These are phyloP conservation scores for Mylabris sibirica DNA, from an alignment of 2,888 invertebrate genomes.

Conservation along the genomic window DNA sequence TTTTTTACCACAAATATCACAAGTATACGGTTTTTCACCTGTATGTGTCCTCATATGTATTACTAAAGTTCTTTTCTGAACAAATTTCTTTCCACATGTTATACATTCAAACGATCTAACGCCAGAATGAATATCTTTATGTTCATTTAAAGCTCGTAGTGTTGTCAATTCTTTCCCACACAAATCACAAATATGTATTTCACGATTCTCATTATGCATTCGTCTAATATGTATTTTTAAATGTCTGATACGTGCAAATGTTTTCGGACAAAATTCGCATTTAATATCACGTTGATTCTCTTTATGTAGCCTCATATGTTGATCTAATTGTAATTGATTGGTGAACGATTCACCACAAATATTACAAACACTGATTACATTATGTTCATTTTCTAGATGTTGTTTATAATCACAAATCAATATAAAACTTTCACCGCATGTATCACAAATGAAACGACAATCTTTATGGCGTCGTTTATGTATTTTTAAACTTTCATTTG, in stretches of 20 bases:
- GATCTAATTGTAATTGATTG: background rate
- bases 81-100: constrained; percentile 64
- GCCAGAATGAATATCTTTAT: constrained; percentile 50
- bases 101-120: constrained; percentile 57
- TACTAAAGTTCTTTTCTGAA: constrained; percentile 36
- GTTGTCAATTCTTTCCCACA: constrained; percentile 62
- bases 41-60: constrained; percentile 50
- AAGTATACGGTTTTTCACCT: constrained; percentile 61
- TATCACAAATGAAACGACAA: constrained; percentile 62
- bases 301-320: background rate
- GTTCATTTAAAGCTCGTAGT: constrained; percentile 23
- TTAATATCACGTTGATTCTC: background rate
- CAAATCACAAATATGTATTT: constrained; percentile 41
- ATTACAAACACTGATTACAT: background rate
- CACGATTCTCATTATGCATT: constrained; percentile 14
- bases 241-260: background rate
- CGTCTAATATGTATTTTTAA: background rate
- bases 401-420: constrained; percentile 5
- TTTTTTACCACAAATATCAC: constrained; percentile 56
- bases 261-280: constrained; percentile 14
- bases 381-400: background rate
- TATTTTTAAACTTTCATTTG: background rate
- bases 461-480: constrained; percentile 60
- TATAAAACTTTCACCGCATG: constrained; percentile 63
- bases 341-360: constrained; percentile 1